Evolutionary conservation across 2,888 invertebrate species (phyloP), one percentile per base, ranked within the genome.

Genomic region (Cancer borealis): DNA sequence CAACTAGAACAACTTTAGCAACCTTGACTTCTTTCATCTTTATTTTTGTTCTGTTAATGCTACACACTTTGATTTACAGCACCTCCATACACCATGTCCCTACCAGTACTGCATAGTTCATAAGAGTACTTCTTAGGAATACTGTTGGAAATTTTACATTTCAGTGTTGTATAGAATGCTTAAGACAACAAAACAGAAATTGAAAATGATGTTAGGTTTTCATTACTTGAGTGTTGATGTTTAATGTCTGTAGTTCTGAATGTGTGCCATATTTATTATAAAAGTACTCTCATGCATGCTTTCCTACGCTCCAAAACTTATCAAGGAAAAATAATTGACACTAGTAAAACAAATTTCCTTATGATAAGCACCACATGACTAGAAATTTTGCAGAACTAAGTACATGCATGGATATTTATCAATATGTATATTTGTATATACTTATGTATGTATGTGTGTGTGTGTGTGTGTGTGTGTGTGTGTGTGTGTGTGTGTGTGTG

Each of bases 231-330:
- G 46, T 91, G 46, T 90, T 14, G 10, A 26, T 87, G 5, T 87
- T 12, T 84, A 14, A 39, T 30, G 26, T 84, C 26, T 93, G 30
- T 92, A 88, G 88, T 26, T 89, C 4, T 94, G 88, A 88, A 26
- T 92, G 47, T 92, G 17, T 93, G 66, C 66, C 17, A 39, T 14
- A 30, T 79, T 21, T 39, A 17, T 49, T 26, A 21, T 73, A 21
- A 39, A 73, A 12, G 17, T 92, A 79, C 26, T 73, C 10, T 12
- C 17, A 73, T 26, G 73, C 73, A 73, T 73, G 73, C 6, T n/a
- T 30, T 26, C 45, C 12, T 84, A 92, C 54, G 88, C 54, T 49
- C 46, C 45, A 54, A 12, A 14, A 54, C 14, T 73, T 21, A 60
- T 60, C 21, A 21, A 60, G 60, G 17, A 21, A 17, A 17, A 60